Conservation (phyloP, 2,888 invertebrate species). For the Autographa pulchrina region DNA sequence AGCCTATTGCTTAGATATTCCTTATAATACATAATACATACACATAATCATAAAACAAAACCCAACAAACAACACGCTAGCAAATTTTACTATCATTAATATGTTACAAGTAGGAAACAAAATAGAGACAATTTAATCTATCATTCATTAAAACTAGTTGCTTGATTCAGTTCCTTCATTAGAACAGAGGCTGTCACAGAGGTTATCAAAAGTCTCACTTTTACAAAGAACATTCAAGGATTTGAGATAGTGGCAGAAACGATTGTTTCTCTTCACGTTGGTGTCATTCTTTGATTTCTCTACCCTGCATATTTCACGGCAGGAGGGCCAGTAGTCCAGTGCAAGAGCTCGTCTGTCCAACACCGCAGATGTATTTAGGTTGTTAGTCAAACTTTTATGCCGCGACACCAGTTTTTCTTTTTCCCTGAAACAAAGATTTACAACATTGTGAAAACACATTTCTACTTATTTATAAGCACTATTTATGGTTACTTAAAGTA, state of each 20-base stretch:
- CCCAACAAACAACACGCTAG: slow-evolving; percentile 22
- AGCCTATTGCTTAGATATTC: background rate
- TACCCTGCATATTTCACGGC: slow-evolving; percentile 92
- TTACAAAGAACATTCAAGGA: slow-evolving; percentile 87
- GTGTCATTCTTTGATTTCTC: slow-evolving; percentile 90
- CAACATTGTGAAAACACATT: slow-evolving; percentile 3
- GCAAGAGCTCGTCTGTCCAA: slow-evolving; percentile 89
- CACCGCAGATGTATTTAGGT: slow-evolving; percentile 81
- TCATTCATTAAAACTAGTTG: slow-evolving; percentile 47
- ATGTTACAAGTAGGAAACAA: slow-evolving; percentile 36
- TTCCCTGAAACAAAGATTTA: slow-evolving; percentile 80
- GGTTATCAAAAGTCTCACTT: slow-evolving; percentile 84
- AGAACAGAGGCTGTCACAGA: slow-evolving; percentile 79
- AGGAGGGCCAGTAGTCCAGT: slow-evolving; percentile 92
- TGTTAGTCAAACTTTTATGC: slow-evolving; percentile 82
- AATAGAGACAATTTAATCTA: slow-evolving; percentile 41
- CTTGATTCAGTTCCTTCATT: slow-evolving; percentile 52
- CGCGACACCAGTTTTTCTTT: slow-evolving; percentile 76
- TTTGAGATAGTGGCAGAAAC: slow-evolving; percentile 94
- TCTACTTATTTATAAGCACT: slow-evolving; percentile 13
- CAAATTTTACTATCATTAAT: slow-evolving; percentile 27
- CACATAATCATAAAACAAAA: slow-evolving; percentile 23
- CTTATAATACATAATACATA: slow-evolving; percentile 12
- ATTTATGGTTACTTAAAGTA: background rate
- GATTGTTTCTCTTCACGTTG: slow-evolving; percentile 91